Evolutionary conservation across 1,140 invertebrate species (phyloP), one percentile per base, ranked within the genome.

Genomic region (Myzus persicae): DNA sequence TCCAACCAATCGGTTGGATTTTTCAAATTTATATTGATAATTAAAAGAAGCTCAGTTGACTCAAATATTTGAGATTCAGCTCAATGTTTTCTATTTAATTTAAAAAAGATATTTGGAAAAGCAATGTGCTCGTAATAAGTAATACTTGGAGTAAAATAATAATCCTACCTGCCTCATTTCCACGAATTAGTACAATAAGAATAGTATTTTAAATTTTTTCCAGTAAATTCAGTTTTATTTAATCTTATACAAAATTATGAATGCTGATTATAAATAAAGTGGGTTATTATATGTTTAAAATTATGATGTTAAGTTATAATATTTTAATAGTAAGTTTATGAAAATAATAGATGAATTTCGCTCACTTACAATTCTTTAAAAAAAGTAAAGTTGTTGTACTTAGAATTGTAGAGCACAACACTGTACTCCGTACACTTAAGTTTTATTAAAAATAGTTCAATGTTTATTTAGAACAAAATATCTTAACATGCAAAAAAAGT

Each of bases 51-150:
- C 36, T 88, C 0, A 6, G 20, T 18, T 46, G n/a, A 36, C 31
- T n/a, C 44, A 88, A 88, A 88, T 88, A 88, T 88, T 88, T 88
- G 31, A 2, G 22, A 88, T 36, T n/a, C 9, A 51, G n/a, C 31
- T 88, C 36, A 36, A 36, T 48, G 1, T 42, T 42, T 87, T 44
- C 2, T 87, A 46, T 46, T 87, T 46, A n/a, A 31, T 76, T n/a
- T n/a, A n/a, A n/a, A 18, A 18, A 18, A 76, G 14, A n/a, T 14
- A n/a, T n/a, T n/a, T 36, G 36, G 36, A 18, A n/a, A n/a, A 76
- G 31, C n/a, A 76, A 76, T 76, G n/a, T 67, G 1, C 1, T 67
- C 14, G 18, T 67, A 14, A 67, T n/a, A n/a, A 18, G n/a, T n/a
- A 76, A 20, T n/a, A 76, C 14, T 46, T 9, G 0, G 0, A 42